These are phyloP conservation scores for Heliconius himera DNA, from an alignment of 1,140 invertebrate genomes.

Conservation along the genomic window DNA sequence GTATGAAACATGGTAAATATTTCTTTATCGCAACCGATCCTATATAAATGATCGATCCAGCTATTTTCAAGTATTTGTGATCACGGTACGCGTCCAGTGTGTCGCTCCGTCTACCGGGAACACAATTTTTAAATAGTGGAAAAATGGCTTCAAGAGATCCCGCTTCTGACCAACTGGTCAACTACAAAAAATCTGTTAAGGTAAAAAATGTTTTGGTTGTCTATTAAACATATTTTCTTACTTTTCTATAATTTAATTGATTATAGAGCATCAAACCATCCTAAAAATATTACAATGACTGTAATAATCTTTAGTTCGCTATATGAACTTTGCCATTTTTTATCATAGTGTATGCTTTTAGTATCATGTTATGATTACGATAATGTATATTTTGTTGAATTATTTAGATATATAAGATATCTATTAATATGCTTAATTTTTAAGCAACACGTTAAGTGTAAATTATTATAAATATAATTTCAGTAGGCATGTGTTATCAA, in stretches of 20 bases:
- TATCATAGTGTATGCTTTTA: slow-evolving; percentile 13
- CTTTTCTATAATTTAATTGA: not conserved
- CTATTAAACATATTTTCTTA: not conserved
- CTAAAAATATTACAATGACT: not conserved
- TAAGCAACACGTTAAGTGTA: too few species aligned
- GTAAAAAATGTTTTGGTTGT: slow-evolving; percentile 66
- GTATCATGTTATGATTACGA: slow-evolving; percentile 7
- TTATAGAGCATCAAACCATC: too few species aligned
- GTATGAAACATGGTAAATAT: slow-evolving; percentile 46
- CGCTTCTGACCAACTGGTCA: slow-evolving; percentile 86
- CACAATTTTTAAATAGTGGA: slow-evolving; percentile 13
- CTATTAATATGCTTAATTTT: not conserved
- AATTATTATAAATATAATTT: too few species aligned
- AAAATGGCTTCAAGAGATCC: slow-evolving; percentile 83
- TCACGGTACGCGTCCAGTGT: slow-evolving; percentile 61
- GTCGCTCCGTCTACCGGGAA: slow-evolving; percentile 54
- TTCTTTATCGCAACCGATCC: slow-evolving; percentile 64
- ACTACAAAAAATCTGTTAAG: slow-evolving; percentile 84
- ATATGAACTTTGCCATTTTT: slow-evolving; percentile 39
- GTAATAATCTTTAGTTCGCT: not conserved
- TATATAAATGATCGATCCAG: slow-evolving; percentile 59
- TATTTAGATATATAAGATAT: not conserved
- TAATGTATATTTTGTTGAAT: not conserved
- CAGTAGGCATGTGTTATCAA: too few species aligned
- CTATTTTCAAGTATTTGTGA: slow-evolving; percentile 53